Conservation (phyloP, 2,888 invertebrate species). For the Cantharis rufa region DNA sequence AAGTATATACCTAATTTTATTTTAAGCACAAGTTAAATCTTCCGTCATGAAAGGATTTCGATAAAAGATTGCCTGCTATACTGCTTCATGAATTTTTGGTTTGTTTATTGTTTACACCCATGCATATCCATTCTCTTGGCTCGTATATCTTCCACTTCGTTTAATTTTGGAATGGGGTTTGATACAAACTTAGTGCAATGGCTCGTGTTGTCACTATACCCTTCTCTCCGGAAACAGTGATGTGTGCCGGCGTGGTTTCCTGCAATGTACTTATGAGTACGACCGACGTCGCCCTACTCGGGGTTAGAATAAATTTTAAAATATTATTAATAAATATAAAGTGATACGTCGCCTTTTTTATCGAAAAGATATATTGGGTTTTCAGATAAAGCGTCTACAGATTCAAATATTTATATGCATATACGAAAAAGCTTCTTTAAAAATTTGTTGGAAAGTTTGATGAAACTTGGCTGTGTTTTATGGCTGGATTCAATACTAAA, state of each 20-base stretch:
- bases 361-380: slow-evolving; percentile 3
- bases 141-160: slow-evolving; percentile 29
- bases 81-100: slow-evolving; percentile 17
- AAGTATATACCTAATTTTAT: not conserved
- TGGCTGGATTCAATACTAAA: slow-evolving; percentile 45
- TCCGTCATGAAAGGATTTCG: not conserved
- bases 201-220: slow-evolving; percentile 26
- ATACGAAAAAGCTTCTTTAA: slow-evolving; percentile 15
- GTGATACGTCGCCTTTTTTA: slow-evolving; percentile 12
- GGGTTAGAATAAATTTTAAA: slow-evolving; percentile 17
- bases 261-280: slow-evolving; percentile 4
- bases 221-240: slow-evolving; percentile 20
- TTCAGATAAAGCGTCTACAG: slow-evolving; percentile 2
- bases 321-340: slow-evolving; percentile 14
- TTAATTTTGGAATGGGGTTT: slow-evolving; percentile 19
- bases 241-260: slow-evolving; percentile 16
- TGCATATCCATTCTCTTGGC: slow-evolving; percentile 12
- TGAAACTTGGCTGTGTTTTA: slow-evolving; percentile 41
- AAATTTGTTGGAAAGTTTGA: slow-evolving; percentile 35
- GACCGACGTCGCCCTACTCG: slow-evolving; percentile 2
- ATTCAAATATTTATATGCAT: slow-evolving; percentile 2
- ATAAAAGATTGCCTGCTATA: not conserved
- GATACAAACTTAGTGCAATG: slow-evolving; percentile 28
- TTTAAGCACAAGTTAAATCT: not conserved
- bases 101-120: slow-evolving; percentile 28